phyloP scores from a whole-genome alignment of 1,140 invertebrate species.

The Dryas iulia region DNA sequence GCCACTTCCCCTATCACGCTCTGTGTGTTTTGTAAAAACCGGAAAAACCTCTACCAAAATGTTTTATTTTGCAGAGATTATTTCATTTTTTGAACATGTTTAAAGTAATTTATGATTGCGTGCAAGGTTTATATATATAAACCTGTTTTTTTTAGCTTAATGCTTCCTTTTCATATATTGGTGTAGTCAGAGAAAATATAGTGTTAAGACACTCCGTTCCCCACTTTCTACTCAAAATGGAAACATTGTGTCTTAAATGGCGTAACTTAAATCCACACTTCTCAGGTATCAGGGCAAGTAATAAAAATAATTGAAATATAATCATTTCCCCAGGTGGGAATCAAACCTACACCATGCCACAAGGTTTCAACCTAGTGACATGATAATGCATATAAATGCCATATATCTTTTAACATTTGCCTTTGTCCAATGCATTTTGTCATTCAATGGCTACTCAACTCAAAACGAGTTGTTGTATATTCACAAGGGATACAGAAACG shows the following conservation, averaged over 20 bases:
- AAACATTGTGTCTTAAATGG: no score
- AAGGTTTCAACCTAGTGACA: no score
- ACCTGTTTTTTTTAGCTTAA: no score
- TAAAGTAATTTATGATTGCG: neutral
- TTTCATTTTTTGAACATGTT: slow-evolving; percentile 8
- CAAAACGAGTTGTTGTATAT: neutral
- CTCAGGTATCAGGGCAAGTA: no score
- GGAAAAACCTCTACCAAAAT: slow-evolving; percentile 15
- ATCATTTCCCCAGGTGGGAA: no score
- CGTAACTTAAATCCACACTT: no score
- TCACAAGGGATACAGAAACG: neutral
- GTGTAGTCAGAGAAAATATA: no score
- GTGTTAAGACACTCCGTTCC: no score
- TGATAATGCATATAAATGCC: neutral
- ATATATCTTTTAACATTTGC: neutral
- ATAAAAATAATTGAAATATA: no score
- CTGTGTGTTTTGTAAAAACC: slow-evolving; percentile 14
- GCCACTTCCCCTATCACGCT: slow-evolving; percentile 6
- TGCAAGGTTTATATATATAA: neutral
- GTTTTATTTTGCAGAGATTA: slow-evolving; percentile 6
- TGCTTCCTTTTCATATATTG: no score
- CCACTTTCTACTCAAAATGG: no score
- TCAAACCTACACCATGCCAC: no score
- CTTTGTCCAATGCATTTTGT: neutral
- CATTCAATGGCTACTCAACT: neutral